Conservation (phyloP, 2,888 invertebrate genomes). For the Cryptosula pallasiana region DNA sequence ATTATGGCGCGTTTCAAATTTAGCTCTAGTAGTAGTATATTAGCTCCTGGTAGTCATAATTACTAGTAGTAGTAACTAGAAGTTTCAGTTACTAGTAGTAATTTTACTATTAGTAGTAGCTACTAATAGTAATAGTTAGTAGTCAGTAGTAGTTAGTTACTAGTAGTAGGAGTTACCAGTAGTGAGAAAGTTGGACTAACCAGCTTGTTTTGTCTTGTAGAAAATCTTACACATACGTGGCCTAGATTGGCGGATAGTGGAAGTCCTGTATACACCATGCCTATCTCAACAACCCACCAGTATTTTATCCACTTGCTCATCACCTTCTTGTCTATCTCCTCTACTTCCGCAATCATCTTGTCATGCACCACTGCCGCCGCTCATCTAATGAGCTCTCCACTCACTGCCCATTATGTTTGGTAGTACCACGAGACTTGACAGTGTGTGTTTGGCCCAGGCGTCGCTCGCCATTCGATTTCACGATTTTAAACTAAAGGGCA, state of each 20-base stretch:
- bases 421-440: too few relatives aligned
- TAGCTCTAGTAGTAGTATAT: too few relatives aligned
- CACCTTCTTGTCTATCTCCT: not conserved
- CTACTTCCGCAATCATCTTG: not conserved
- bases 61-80: too few relatives aligned
- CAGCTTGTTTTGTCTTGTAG: conserved; percentile 51
- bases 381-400: not conserved
- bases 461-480: too few relatives aligned
- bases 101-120: too few relatives aligned
- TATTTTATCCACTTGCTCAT: conserved; percentile 10
- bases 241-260: conserved; percentile 60
- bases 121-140: too few relatives aligned
- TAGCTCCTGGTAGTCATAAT: too few relatives aligned
- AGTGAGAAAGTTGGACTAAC: not conserved
- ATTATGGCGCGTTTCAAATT: too few relatives aligned
- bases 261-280: not conserved
- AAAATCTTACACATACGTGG: conserved; percentile 92
- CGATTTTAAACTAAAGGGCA: too few relatives aligned
- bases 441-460: too few relatives aligned
- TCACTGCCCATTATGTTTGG: too few relatives aligned
- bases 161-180: not conserved
- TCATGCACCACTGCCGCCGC: not conserved
- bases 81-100: too few relatives aligned
- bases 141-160: not conserved
- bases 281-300: not conserved